Base-by-base conservation (phyloP, 2,113 vertebrate genomes). In the Pseudopodoces humilis region DNA sequence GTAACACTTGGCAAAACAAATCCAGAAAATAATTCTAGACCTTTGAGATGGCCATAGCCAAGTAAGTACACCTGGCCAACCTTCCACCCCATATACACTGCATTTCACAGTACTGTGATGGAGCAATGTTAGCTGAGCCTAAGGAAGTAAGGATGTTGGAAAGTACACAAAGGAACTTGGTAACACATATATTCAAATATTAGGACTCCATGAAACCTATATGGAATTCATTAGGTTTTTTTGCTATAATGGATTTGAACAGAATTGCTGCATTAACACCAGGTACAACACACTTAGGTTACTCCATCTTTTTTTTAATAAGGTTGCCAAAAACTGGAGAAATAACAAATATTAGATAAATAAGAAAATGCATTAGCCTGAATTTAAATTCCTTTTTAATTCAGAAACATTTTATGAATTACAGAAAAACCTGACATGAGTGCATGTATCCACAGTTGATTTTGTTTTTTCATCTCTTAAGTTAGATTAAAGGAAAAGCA, bases 401-500 rank as follows among this genome's bases (percentile, higher is more conserved):
- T 82, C n/a, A 75, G 74, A 90, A 94, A 69, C 44, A 81, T 67
- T 72, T 94, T 35, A 89, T 28, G 71, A 94, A 88, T 59, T 46
- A 85, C 37, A 79, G 41, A 79, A 68, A 79, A 83, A 72, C 7
- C 21, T 47, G 53, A n/a, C 10, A 27, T 6, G 14, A 85, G 25
- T 31, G 35, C 28, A 53, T 5, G 5, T 18, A 22, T 74, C 27
- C 16, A 28, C 8, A 78, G 46, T 2, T 41, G 18, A 1, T 50
- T 92, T 63, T 75, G 18, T 1, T 62, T 88, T 64, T 86, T 46
- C 13, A 78, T 55, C 22, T 80, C 56, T 37, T 24, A 47, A 70
- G 39, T 70, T 37, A 86, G 31, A 69, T 68, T 72, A 83, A 78
- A 79, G 33, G 90, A 96, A 81, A 78, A 87, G 69, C 58, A 90